These are phyloP conservation scores for Leptopilina clavipes DNA, from an alignment of 1,140 invertebrate species.

Conservation along the genomic window DNA sequence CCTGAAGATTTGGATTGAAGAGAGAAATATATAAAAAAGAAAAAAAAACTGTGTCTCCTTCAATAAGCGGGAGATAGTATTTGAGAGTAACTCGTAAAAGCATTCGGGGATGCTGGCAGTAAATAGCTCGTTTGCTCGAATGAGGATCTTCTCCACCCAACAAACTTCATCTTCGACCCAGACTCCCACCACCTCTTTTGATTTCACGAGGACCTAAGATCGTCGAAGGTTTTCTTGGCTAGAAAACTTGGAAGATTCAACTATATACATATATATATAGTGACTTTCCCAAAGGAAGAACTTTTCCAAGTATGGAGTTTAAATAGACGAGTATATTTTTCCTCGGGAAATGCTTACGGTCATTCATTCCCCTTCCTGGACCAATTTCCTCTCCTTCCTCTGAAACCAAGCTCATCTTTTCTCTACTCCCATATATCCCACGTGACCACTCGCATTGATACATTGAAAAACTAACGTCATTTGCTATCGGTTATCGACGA, in stretches of 20 bases:
- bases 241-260: conserved; percentile 25
- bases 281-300: neutral
- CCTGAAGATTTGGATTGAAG: too few species aligned
- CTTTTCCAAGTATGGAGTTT: conserved; percentile 14
- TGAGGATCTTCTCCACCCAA: conserved; percentile 10
- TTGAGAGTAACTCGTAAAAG: conserved; percentile 12
- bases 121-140: conserved; percentile 30
- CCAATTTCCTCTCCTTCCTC: conserved; percentile 40
- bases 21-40: neutral
- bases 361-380: conserved; percentile 22
- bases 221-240: conserved; percentile 5
- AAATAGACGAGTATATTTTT: conserved; percentile 33
- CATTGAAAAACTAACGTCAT: conserved; percentile 38
- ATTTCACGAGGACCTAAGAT: conserved; percentile 35
- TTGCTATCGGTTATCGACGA: conserved; percentile 45
- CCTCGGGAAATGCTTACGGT: conserved; percentile 29
- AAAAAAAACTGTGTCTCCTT: neutral
- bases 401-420: conserved; percentile 32
- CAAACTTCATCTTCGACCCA: conserved; percentile 34
- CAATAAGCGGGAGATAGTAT: neutral
- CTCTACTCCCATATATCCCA: conserved; percentile 33
- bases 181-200: conserved; percentile 31
- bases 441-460: conserved; percentile 36
- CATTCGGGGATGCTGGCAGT: conserved; percentile 5
- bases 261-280: neutral